Evolutionary conservation across 2,113 vertebrate genomes (phyloP), one percentile per base, ranked within the genome.

Genomic region (Crotalus viridis): DNA sequence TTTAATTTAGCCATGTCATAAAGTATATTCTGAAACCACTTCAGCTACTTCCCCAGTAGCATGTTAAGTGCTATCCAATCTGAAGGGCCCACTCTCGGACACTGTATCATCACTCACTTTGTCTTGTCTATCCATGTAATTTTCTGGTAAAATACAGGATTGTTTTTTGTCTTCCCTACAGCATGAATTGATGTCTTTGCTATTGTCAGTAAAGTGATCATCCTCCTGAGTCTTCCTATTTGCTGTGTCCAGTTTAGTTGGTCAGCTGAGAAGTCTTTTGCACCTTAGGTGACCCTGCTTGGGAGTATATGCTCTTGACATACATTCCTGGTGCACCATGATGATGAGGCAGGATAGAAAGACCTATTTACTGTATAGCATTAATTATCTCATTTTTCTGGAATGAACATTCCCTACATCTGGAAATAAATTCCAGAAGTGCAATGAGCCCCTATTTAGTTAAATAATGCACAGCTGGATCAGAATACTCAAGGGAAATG

Each of bases 401-500:
- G 3, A 88, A 51, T 59, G n/a, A 95, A 81, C 69, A 92, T 15
- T 8, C 0, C 81, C 86, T 12, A 0, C 0, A 10, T 87, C 10
- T 24, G 74, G 90, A 94, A 90, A 33, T 22, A 88, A 51, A 46
- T 1, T 59, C 64, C 59, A 26, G 39, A 85, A 85, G 88, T 85
- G 87, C 93, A 89, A 28, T 22, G 69, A 39, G n/a, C 0, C 56
- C 85, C 64, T 12, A 24, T 61, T 88, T 88, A 39, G 24, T 88
- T 74, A 86, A 96, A 46, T 74, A 93, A 85, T 1, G 0, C 13
- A 2, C 43, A 51, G 51, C 89, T 92, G 6, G 57, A 57, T 0
- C 88, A 48, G 92, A 91, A 94, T 61, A 85, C 85, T 88, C 54
- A 90, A 93, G 48, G 22, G 4, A 93, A 85, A 89, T 93, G 91